A percentile compares a stretch with the other conserved stretches of the same genome.
Conservation (phyloP, 30 jellyfish, hydroid and myxozoan species). For the Nemopilema nomurai region DNA sequence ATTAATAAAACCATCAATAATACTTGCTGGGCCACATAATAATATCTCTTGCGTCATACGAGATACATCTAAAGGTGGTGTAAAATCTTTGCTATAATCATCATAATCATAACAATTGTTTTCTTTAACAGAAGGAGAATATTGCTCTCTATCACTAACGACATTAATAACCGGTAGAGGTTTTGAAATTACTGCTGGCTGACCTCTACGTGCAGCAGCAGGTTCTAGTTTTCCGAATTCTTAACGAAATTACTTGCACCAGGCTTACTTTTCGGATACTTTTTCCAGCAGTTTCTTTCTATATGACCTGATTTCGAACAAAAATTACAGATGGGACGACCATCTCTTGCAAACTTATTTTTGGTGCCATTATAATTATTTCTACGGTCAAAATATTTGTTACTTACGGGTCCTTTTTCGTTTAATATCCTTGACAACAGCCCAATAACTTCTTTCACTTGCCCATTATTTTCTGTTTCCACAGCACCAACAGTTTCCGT, state of each 20-base stretch:
- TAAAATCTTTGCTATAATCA: too few species aligned
- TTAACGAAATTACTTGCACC: neutral
- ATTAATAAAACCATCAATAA: neutral
- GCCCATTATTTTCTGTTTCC: conserved; percentile 18
- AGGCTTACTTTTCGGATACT: neutral
- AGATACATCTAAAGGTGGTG: too few species aligned
- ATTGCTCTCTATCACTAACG: too few species aligned
- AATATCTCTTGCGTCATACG: neutral
- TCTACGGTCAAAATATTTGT: neutral
- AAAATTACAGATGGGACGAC: conserved; percentile 34
- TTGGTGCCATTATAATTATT: neutral
- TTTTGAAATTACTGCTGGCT: conserved; percentile 15
- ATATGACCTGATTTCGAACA: conserved; percentile 49
- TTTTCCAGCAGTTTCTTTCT: conserved; percentile 35
- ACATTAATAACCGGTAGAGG: too few species aligned
- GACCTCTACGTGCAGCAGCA: conserved; percentile 52
- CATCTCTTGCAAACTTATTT: conserved; percentile 6
- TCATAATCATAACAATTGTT: too few species aligned
- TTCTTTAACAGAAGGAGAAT: too few species aligned
- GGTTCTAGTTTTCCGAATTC: conserved; percentile 49
- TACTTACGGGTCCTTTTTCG: conserved; percentile 2
- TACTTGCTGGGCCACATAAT: conserved; percentile 16
- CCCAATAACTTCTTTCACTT: conserved; percentile 44
- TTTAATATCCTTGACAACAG: conserved; percentile 14
- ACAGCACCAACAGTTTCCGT: neutral